A percentile compares a stretch with the other conserved stretches of the same genome.
phyloP scores from a whole-genome alignment of 2,797 vertebrate genomes.

The Sebastes iracundus region DNA sequence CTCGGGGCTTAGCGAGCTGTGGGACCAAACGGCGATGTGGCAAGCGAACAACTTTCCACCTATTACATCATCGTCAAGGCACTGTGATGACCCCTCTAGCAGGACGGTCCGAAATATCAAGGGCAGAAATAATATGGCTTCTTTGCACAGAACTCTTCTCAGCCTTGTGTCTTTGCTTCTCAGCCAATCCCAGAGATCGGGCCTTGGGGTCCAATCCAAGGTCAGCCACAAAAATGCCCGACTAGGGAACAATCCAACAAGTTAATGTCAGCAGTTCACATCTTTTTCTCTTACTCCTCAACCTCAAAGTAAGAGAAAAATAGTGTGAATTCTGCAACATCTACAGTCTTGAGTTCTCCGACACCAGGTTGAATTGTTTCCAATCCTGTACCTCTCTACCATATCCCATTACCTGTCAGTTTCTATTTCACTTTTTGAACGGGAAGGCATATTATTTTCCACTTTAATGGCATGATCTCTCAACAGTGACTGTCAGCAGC shows the following conservation, averaged over 20 bases:
- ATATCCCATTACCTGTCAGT: conserved; percentile 62
- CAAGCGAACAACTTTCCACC: conserved; percentile 53
- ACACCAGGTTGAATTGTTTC: conserved; percentile 64
- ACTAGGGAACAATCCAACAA: conserved; percentile 49
- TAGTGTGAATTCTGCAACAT: conserved; percentile 29
- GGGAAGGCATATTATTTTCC: conserved; percentile 70
- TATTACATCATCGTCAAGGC: conserved; percentile 43
- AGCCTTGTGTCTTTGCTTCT: conserved; percentile 30
- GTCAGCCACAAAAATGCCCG: conserved; percentile 52
- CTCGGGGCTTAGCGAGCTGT: conserved; percentile 42
- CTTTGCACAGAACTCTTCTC: conserved; percentile 1
- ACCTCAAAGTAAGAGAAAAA: conserved; percentile 43
- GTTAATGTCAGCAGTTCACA: conserved; percentile 66
- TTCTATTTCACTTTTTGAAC: conserved; percentile 63
- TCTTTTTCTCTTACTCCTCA: conserved; percentile 42
- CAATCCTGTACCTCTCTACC: conserved; percentile 47
- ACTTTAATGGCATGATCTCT: conserved; percentile 71
- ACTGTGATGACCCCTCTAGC: conserved; percentile 41
- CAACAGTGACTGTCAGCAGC: conserved; percentile 68
- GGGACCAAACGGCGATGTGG: conserved; percentile 45
- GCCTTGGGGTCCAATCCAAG: conserved; percentile 39
- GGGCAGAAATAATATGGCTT: conserved; percentile 40
- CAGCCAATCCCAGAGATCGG: conserved; percentile 14
- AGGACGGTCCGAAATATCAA: conserved; percentile 50
- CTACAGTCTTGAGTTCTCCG: conserved; percentile 31